Percentiles rank a stretch among this genome's conserved stretches.
Evolutionary conservation across 2,113 vertebrate species (phyloP).

Genomic region (Lucifuga dentata): DNA sequence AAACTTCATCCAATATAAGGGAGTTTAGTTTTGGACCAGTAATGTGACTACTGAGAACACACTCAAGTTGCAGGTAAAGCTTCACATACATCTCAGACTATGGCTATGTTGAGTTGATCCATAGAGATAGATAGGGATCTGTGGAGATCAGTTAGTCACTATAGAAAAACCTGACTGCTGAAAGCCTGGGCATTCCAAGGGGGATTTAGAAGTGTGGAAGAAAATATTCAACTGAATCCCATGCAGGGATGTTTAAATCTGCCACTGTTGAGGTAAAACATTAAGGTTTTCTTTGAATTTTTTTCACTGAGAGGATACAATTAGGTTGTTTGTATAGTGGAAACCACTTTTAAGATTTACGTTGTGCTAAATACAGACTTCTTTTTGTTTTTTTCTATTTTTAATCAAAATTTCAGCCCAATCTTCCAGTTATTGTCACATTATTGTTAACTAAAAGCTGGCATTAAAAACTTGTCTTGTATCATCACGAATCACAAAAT

Average conservation of each 20-base stretch:
- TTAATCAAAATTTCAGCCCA: too few species aligned
- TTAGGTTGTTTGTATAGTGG: too few species aligned
- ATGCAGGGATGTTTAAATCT: conserved; percentile 11
- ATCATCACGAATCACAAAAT: not conserved
- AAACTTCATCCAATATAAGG: conserved; percentile 31
- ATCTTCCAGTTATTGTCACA: too few species aligned
- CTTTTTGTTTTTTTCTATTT: too few species aligned
- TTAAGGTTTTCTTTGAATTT: too few species aligned
- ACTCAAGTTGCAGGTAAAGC: conserved; percentile 59
- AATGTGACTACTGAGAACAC: conserved; percentile 32
- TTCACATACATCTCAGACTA: conserved; percentile 40
- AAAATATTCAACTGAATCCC: conserved; percentile 59
- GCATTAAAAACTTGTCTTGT: too few species aligned
- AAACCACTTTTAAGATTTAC: too few species aligned
- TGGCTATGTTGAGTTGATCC: conserved; percentile 37
- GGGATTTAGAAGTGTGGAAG: conserved; percentile 68
- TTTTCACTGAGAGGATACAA: too few species aligned
- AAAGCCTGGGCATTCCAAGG: conserved; percentile 73
- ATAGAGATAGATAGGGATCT: conserved; percentile 65
- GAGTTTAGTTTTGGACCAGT: conserved; percentile 42
- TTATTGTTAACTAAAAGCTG: too few species aligned
- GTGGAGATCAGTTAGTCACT: conserved; percentile 28
- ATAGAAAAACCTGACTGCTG: conserved; percentile 58
- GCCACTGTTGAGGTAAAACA: too few species aligned
- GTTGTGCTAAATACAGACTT: too few species aligned